Conservation (phyloP, 2,113 vertebrate genomes). For the Spea bombifrons region DNA sequence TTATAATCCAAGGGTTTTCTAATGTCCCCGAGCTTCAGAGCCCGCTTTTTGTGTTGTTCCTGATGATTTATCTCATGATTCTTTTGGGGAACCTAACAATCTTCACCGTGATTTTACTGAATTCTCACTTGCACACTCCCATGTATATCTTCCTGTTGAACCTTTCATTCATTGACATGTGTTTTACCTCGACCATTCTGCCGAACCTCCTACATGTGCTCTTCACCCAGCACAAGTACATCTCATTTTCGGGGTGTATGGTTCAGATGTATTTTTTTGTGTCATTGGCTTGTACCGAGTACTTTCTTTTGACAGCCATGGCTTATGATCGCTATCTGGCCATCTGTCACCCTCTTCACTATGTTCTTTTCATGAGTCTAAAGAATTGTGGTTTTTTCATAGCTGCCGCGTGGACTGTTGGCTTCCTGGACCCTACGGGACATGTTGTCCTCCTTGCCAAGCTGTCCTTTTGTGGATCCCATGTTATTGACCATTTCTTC, state of each 20-base stretch:
- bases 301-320: conserved; percentile 46
- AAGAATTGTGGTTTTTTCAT: conserved; percentile 48
- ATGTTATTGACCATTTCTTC: conserved; percentile 55
- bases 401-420: conserved; percentile 44
- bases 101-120: neutral
- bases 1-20: conserved; percentile 5
- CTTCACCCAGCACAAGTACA: neutral
- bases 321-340: conserved; percentile 41
- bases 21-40: neutral
- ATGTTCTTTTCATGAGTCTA: conserved; percentile 47
- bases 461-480: conserved; percentile 51
- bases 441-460: conserved; percentile 53
- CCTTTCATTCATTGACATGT: conserved; percentile 24
- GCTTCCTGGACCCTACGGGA: conserved; percentile 48
- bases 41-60: conserved; percentile 8
- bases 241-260: conserved; percentile 49
- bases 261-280: conserved; percentile 52
- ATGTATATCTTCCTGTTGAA: conserved; percentile 27
- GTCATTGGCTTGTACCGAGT: conserved; percentile 48
- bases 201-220: conserved; percentile 15
- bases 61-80: conserved; percentile 16
- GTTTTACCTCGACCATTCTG: conserved; percentile 8
- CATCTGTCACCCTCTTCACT: conserved; percentile 49
- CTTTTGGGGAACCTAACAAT: conserved; percentile 4
- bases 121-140: conserved; percentile 18